Percentiles rank a stretch among this genome's conserved stretches.
Evolutionary conservation across 2,113 vertebrate genomes (phyloP).

Genomic region (Sceloporus undulatus): DNA sequence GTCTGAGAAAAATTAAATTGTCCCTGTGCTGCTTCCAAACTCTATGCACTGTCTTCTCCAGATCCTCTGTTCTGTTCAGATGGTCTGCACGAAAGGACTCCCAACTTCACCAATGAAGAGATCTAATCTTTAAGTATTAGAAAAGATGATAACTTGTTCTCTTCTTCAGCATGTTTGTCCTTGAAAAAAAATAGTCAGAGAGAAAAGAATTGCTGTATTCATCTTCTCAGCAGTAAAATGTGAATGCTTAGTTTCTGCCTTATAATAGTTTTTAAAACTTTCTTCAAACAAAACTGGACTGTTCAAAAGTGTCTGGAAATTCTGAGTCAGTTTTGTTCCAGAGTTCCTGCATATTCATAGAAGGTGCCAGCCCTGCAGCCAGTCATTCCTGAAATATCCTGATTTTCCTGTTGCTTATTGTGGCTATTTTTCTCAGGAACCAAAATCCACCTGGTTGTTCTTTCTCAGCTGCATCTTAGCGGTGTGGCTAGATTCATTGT

Average conservation of each 20-base stretch:
- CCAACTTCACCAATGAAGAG: accelerated
- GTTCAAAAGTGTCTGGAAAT: not conserved
- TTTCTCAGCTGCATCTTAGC: too few species aligned
- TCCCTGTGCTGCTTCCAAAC: not conserved
- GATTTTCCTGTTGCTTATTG: too few species aligned
- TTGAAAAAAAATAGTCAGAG: not conserved
- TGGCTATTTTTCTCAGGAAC: too few species aligned
- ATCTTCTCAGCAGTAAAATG: not conserved
- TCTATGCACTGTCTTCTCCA: not conserved
- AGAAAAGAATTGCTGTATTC: not conserved
- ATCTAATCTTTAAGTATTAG: not conserved
- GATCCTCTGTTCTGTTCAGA: not conserved
- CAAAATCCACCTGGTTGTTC: too few species aligned
- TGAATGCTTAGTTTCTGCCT: not conserved
- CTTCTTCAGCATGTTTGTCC: not conserved
- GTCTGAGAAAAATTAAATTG: not conserved
- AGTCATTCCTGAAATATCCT: too few species aligned
- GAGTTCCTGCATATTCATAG: not conserved
- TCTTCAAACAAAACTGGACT: too few species aligned
- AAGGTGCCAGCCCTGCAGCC: not conserved
- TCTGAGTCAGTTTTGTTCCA: not conserved
- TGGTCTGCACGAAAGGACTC: not conserved
- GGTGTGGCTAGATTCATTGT: too few species aligned
- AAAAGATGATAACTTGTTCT: not conserved
- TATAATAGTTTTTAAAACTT: not conserved